Evolutionary conservation across 1,140 invertebrate genomes (phyloP), one percentile per base, ranked within the genome.

Genomic region (Eumeta japonica): DNA sequence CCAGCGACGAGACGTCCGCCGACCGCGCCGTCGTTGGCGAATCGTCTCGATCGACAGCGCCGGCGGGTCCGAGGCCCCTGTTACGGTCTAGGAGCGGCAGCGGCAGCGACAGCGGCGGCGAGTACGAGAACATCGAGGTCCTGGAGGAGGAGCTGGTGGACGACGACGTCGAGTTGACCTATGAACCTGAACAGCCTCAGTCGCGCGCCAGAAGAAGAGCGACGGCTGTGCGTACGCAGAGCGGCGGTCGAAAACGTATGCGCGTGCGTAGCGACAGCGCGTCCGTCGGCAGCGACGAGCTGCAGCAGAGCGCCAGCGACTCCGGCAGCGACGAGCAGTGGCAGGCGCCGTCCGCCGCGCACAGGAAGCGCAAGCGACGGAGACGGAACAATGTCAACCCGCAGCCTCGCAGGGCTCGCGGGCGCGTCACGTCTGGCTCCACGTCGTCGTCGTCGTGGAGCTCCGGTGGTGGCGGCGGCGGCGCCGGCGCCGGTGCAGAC

Each of bases 151-250:
- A 52, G 33, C 34, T 52, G 28, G 45, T 31, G 5, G 52, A 50
- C 13, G 59, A 59, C 14, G 53, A 59, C 16, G 57, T 54, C 24
- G 48, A 58, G 13, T 39, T 60, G 16, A 50, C 55, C 7, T 58
- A 60, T 35, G 52, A 52, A 10, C n/a, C n/a, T n/a, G n/a, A n/a
- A n/a, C n/a, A n/a, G n/a, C n/a, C n/a, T n/a, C 35, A 36, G n/a
- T 16, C 30, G 13, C 38, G 13, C 15, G 11, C 37, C 11, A 13
- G 16, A 11, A n/a, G n/a, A n/a, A n/a, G n/a, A n/a, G n/a, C n/a
- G n/a, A n/a, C n/a, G n/a, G n/a, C n/a, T n/a, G n/a, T n/a, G n/a
- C n/a, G n/a, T n/a, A n/a, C n/a, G n/a, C n/a, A n/a, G n/a, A n/a
- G n/a, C n/a, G n/a, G n/a, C n/a, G n/a, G n/a, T n/a, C n/a, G n/a